phyloP scores from a whole-genome alignment of 2,888 invertebrate species.

The Rugalucina vietnamica region DNA sequence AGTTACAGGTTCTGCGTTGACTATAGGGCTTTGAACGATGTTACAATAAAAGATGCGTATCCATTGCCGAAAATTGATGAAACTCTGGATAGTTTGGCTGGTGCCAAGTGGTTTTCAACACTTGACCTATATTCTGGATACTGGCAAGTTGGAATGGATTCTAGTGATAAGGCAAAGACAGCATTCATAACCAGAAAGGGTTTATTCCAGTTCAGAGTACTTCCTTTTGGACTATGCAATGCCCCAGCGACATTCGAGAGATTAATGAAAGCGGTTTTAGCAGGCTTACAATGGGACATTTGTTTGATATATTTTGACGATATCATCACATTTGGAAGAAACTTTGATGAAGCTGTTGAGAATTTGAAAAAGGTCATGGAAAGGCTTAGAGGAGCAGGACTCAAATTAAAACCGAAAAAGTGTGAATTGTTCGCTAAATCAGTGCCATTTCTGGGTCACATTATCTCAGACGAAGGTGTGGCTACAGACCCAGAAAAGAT shows the following conservation, averaged over 20 bases:
- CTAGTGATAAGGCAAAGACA: conserved; percentile 21
- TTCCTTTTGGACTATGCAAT: background rate
- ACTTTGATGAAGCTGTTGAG: background rate
- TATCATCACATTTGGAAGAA: background rate
- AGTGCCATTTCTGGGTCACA: background rate
- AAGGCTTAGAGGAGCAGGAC: background rate
- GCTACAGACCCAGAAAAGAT: background rate
- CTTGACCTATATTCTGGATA: conserved; percentile 18
- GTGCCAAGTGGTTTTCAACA: conserved; percentile 16
- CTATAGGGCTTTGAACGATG: conserved; percentile 12
- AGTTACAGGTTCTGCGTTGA: conserved; percentile 4
- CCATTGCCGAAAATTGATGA: conserved; percentile 27
- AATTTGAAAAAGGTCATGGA: background rate
- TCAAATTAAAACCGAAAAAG: background rate
- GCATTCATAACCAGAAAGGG: conserved; percentile 23
- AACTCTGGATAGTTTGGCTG: conserved; percentile 22
- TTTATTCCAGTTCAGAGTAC: background rate
- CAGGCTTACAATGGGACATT: no score
- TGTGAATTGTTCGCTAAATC: background rate
- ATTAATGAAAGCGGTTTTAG: background rate
- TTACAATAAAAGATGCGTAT: conserved; percentile 20
- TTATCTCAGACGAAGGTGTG: conserved; percentile 1
- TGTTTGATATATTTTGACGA: conserved; percentile 1
- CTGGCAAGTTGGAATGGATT: conserved; percentile 25
- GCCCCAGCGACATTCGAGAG: no score